These are phyloP conservation scores for Candidula unifasciata DNA, from an alignment of 2,888 invertebrate species.

Conservation along the genomic window DNA sequence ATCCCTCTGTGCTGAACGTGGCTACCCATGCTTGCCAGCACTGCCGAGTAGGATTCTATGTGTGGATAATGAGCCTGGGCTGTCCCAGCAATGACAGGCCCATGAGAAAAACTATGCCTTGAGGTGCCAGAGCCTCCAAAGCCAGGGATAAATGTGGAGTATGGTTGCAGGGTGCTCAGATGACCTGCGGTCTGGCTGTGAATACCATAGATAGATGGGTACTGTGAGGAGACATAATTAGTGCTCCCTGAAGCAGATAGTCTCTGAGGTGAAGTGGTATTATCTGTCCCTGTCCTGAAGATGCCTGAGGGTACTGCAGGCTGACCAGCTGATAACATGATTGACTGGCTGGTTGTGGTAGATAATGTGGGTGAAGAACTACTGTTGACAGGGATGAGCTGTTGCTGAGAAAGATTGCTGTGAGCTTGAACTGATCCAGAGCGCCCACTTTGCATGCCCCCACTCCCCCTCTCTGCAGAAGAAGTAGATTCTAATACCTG, in stretches of 20 bases:
- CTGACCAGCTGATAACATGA: conserved; percentile 58
- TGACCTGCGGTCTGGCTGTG: conserved; percentile 58
- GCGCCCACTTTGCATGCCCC: conserved; percentile 59
- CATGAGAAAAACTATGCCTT: conserved; percentile 44
- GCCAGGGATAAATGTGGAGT: conserved; percentile 65
- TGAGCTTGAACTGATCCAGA: conserved; percentile 48
- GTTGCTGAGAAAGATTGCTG: conserved; percentile 34
- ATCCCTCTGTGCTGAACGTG: conserved; percentile 63
- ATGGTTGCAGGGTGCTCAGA: conserved; percentile 61
- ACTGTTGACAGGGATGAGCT: not conserved
- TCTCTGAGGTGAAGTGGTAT: conserved; percentile 51
- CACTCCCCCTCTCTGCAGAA: conserved; percentile 39
- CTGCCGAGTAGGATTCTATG: conserved; percentile 73
- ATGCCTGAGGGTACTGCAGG: conserved; percentile 58
- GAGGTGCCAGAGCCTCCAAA: conserved; percentile 25
- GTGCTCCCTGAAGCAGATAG: conserved; percentile 33
- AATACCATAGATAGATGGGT: conserved; percentile 58
- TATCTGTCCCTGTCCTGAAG: conserved; percentile 60
- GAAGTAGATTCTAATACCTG: conserved; percentile 12
- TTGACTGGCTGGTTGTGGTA: conserved; percentile 11
- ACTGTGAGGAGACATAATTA: conserved; percentile 52
- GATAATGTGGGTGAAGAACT: conserved; percentile 12
- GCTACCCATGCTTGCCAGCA: conserved; percentile 74
- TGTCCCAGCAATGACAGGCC: conserved; percentile 16
- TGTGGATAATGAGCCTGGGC: conserved; percentile 62